Base-by-base conservation (phyloP, 2,888 invertebrate species). In the Nomada ferruginata region DNA sequence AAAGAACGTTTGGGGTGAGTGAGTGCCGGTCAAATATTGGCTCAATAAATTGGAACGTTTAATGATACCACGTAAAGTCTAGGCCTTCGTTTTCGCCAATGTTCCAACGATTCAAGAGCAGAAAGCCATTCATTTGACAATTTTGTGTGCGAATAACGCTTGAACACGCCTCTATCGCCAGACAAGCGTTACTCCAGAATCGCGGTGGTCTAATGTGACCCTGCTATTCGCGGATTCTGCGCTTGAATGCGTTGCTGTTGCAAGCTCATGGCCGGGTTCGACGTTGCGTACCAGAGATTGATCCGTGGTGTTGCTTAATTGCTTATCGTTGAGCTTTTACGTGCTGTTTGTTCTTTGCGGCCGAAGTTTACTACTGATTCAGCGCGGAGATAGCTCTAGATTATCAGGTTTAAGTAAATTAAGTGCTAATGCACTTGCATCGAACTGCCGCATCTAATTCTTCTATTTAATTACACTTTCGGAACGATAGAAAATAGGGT, bases 21-120 rank as follows among this genome's bases (percentile, higher is more conserved):
- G 18, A 69, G 57, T 9, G 47, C 7, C 50, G 36, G 13, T 23
- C 76, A 76, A 76, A 76, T 76, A 76, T 76, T 57, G 63, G 57
- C 3, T 1, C 50, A 15, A 71, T 76, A 72, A 76, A 76, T 76
- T 76, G 26, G 47, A 36, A 9, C 76, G 63, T 61, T 63, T 47
- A 71, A 63, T 71, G 63, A 76, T 63, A 47, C 18, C 18, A 11
- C 55, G 47, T 36, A 50, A 66, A 68, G n/a, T 15, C 20, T 15
- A 42, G 13, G 50, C 1, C 4, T 5, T 7, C 11, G 23, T 15
- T 53, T 7, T 18, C 15, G 2, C 29, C 20, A 9, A 15, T 7
- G 36, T 57, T 50, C n/a, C 50, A 1, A 11, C 0, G 2, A 9
- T n/a, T 15, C 2, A 2, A 9, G 13, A 55, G 2, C 47, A 13